Conservation (phyloP, 2,113 vertebrate species). For the Phaethornis superciliosus region DNA sequence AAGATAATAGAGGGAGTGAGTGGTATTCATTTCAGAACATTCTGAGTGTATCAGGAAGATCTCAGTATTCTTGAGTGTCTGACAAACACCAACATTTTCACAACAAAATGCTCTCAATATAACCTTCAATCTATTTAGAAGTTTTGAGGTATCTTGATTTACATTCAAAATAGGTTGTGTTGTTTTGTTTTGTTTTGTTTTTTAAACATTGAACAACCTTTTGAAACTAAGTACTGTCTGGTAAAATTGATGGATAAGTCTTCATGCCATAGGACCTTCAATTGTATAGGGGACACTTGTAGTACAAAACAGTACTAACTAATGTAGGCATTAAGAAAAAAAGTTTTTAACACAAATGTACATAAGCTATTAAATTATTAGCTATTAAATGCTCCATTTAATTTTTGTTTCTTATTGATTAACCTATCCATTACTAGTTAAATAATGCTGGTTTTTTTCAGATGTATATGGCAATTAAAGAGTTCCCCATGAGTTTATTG, state of each 20-base stretch:
- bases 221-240: background rate
- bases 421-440: background rate
- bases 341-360: background rate
- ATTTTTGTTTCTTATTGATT: background rate
- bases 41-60: background rate
- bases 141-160: background rate
- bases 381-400: background rate
- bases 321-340: background rate
- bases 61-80: background rate
- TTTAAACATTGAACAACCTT: background rate
- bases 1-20: background rate
- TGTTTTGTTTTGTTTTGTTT: background rate
- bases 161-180: background rate
- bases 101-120: background rate
- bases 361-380: background rate
- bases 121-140: background rate
- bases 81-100: background rate
- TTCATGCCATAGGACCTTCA: background rate
- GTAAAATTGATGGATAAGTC: background rate
- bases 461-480: background rate
- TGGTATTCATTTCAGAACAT: background rate
- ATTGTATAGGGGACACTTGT: background rate
- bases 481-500: background rate
- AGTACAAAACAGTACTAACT: background rate
- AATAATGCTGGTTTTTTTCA: background rate